A percentile compares a stretch with the other conserved stretches of the same genome.
Conservation (phyloP, 1,140 invertebrate genomes). For the Parasteatoda tepidariorum region DNA sequence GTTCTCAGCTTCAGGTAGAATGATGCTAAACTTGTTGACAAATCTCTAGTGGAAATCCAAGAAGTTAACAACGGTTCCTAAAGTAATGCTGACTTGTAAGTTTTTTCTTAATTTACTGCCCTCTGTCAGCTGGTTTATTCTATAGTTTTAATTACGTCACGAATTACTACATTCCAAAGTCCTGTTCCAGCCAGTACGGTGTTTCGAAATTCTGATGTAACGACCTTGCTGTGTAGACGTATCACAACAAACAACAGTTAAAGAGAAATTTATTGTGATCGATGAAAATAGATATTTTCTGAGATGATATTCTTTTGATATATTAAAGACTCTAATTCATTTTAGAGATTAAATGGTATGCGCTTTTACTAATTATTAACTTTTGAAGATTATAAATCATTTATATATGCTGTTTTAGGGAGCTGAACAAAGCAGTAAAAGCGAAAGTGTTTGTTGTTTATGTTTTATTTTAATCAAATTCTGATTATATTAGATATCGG, state of each 20-base stretch:
- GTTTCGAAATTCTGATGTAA: conserved; percentile 5
- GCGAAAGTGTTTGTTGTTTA: neutral
- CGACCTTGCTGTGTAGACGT: conserved; percentile 38
- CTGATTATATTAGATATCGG: too few species aligned
- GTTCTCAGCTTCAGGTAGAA: too few species aligned
- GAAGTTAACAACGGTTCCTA: neutral
- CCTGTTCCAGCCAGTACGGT: conserved; percentile 49
- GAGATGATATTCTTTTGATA: neutral
- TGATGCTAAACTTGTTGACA: neutral
- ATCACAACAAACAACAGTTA: conserved; percentile 41
- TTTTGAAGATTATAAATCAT: neutral
- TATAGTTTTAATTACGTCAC: conserved; percentile 39
- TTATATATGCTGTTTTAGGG: too few species aligned
- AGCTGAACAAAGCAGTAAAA: too few species aligned
- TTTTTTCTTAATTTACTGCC: neutral
- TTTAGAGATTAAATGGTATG: conserved; percentile 8
- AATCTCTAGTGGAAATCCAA: neutral
- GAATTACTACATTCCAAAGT: conserved; percentile 57
- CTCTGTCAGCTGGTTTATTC: conserved; percentile 27
- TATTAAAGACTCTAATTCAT: neutral
- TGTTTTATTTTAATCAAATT: too few species aligned
- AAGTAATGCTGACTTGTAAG: conserved; percentile 21
- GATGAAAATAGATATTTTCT: neutral
- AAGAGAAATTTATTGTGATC: conserved; percentile 18
- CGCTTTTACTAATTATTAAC: neutral